Evolutionary conservation across 2,888 invertebrate genomes (phyloP).

Genomic region (Xanthostigma xanthostigma): DNA sequence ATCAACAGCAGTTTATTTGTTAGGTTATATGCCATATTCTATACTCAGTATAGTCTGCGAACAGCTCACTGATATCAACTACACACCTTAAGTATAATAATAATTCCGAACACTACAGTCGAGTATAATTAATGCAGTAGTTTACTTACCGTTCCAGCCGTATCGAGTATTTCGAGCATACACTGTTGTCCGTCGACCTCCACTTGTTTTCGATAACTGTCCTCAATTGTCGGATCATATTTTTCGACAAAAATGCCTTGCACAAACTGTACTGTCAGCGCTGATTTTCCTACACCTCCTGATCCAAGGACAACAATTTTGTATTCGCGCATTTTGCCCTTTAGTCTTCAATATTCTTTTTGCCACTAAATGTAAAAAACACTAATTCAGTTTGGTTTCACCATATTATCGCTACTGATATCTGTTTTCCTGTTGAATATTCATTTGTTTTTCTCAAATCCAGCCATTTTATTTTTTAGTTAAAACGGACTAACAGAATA

Average conservation of each 20-base stretch:
- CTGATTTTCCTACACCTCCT: conserved; percentile 99
- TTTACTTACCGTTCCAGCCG: conserved; percentile 83
- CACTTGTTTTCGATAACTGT: conserved; percentile 99
- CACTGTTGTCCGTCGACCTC: conserved; percentile 99
- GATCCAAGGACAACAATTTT: conserved; percentile 99
- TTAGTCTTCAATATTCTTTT: background rate
- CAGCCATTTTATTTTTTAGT: no score
- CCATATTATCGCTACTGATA: no score
- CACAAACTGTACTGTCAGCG: conserved; percentile 92
- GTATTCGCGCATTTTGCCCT: conserved; percentile 87
- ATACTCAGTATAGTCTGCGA: no score
- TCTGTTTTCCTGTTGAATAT: no score
- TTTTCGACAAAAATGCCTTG: conserved; percentile 99
- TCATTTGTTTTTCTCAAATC: no score
- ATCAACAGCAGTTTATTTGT: background rate
- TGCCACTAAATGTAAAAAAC: background rate
- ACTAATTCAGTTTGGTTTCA: background rate
- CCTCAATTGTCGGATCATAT: conserved; percentile 99
- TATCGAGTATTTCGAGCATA: conserved; percentile 99
- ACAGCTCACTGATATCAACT: no score
- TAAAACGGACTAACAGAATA: no score
- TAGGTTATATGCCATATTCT: no score
- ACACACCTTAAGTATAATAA: no score
- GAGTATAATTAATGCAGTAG: no score
- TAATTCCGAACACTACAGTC: no score